Base-by-base conservation (phyloP, 2,113 vertebrate species). In the Hydrochoerus hydrochaeris region DNA sequence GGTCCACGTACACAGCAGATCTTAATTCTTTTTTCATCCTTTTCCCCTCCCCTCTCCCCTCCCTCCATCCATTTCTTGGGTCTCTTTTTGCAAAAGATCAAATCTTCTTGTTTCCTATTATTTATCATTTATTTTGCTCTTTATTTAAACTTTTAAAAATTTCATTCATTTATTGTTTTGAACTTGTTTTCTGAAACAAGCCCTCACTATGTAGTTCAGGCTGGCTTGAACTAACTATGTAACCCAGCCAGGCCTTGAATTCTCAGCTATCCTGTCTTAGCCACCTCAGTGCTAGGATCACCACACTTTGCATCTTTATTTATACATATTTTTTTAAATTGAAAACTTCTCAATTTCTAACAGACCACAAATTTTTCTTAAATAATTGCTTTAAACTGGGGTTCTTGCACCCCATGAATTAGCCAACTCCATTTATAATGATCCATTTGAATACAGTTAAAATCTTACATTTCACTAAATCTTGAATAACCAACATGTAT, bases 371-470 rank as follows among this genome's bases (percentile, higher is more conserved):
- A 44, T 69, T 96, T 94, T 88, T 94, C 80, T 71, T 90, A 24
- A 92, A 71, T 85, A 84, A 85, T 80, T 80, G 90, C 77, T 93
- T 95, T 94, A 58, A 82, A 96, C 52, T 85, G 41, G 38, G 30
- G 20, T 88, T 85, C 52, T 92, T n/a, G 38, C 46, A 96, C 92
- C n/a, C 60, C 30, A 41, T 82, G 52, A 95, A 88, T 86, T 93
- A 97, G 58, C 69, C 60, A 84, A 65, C 22, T 95, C 9, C 54
- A 73, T 86, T 96, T 96, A 80, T 95, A 91, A 96, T 84, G 78
- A 92, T 88, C 78, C 28, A 91, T 77, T 94, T 96, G 85, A 92
- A 92, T 94, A 86, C 52, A 91, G 62, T 49, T 83, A 94, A 95
- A 88, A 57, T 7, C 32, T 77, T 38, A 85, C 77, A 58, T 91